phyloP scores from a whole-genome alignment of 2,888 invertebrate species.

The Lasioglossum leucozonium region DNA sequence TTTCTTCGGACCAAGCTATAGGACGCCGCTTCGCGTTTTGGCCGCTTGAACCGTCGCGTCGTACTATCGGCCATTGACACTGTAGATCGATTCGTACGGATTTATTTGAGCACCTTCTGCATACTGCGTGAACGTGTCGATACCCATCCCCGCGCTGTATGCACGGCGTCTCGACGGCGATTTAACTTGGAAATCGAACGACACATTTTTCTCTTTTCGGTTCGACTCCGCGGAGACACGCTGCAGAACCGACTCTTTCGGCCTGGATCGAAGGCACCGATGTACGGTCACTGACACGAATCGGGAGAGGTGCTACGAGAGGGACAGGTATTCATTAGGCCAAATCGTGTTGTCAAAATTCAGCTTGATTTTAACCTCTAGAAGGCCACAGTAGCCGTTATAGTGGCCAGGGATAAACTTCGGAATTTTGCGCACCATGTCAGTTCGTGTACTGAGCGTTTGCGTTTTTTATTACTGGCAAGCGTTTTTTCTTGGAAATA shows the following conservation, averaged over 20 bases:
- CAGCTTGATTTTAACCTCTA: background rate
- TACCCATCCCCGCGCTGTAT: background rate
- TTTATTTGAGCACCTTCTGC: slow-evolving; percentile 70
- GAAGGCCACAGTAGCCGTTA: too few relatives aligned
- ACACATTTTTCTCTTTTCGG: background rate
- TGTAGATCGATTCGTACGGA: slow-evolving; percentile 73
- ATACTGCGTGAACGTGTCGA: background rate
- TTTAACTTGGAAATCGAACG: slow-evolving; percentile 46
- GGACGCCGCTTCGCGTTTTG: slow-evolving; percentile 63
- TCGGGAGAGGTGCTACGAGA: background rate
- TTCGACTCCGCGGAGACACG: too few relatives aligned
- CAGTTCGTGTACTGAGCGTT: too few relatives aligned
- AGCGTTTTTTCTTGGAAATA: too few relatives aligned
- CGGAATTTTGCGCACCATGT: too few relatives aligned
- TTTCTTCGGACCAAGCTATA: slow-evolving; percentile 52
- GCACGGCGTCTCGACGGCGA: slow-evolving; percentile 7
- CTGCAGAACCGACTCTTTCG: background rate
- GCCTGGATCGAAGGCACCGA: background rate
- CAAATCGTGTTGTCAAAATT: background rate
- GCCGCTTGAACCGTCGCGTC: slow-evolving; percentile 36
- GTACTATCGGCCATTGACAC: slow-evolving; percentile 74
- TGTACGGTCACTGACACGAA: background rate
- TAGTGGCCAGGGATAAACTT: too few relatives aligned
- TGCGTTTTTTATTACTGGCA: too few relatives aligned
- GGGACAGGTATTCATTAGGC: background rate